These are phyloP conservation scores for Suricata suricatta DNA, from an alignment of 2,113 vertebrate genomes.

Conservation along the genomic window DNA sequence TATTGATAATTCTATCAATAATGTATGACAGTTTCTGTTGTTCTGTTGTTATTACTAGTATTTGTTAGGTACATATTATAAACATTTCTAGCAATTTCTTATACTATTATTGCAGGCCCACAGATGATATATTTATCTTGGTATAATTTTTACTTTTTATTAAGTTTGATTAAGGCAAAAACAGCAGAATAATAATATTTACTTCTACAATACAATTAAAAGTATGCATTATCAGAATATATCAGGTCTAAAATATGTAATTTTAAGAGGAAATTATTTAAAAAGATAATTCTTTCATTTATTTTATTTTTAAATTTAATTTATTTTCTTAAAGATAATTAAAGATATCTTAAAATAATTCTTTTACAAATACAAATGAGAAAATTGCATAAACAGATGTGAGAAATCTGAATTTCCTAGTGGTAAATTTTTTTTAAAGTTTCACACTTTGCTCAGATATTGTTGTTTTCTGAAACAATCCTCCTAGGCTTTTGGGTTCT, in stretches of 20 bases:
- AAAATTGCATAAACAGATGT: not conserved
- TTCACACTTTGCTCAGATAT: conserved; percentile 19
- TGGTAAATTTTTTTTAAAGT: not conserved
- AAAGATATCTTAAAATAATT: too few relatives aligned
- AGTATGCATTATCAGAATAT: not conserved
- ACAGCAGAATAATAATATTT: not conserved
- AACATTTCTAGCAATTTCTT: not conserved
- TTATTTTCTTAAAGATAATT: not conserved
- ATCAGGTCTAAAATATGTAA: not conserved
- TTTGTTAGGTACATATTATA: not conserved
- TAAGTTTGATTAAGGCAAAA: not conserved
- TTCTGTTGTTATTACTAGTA: not conserved
- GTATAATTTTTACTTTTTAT: not conserved
- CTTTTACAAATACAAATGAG: not conserved
- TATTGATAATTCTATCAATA: not conserved
- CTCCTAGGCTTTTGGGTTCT: not conserved
- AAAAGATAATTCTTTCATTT: not conserved
- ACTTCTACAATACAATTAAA: not conserved
- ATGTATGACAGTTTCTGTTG: not conserved
- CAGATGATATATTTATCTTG: not conserved
- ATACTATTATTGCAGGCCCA: not conserved
- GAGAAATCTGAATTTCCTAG: not conserved
- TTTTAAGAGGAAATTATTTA: not conserved
- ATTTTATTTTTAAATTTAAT: too few relatives aligned
- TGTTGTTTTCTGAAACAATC: not conserved